phyloP scores from a whole-genome alignment of 2,888 invertebrate genomes.

The Caenorhabditis sinica region DNA sequence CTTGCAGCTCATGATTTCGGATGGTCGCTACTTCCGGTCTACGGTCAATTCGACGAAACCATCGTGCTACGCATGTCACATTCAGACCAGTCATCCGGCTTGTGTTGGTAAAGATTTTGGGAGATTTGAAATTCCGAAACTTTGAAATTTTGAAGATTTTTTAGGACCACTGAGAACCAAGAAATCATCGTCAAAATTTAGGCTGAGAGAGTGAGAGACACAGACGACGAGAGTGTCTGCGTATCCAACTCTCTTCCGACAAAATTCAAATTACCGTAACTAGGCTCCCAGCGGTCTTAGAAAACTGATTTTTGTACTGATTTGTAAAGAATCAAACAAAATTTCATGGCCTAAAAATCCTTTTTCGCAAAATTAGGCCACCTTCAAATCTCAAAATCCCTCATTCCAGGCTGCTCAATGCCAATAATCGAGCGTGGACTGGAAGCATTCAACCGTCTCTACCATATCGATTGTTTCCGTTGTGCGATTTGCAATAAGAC shows the following conservation, averaged over 20 bases:
- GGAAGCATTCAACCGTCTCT: constrained; percentile 32
- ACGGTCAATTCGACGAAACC: constrained; percentile 9
- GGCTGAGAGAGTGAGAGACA: too few relatives aligned
- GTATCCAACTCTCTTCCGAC: too few relatives aligned
- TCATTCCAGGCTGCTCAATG: constrained; percentile 34
- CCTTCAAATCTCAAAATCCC: not conserved
- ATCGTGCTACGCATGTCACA: constrained; percentile 55
- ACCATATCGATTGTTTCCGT: constrained; percentile 55
- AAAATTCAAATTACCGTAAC: too few relatives aligned
- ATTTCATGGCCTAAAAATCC: too few relatives aligned
- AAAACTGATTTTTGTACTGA: too few relatives aligned
- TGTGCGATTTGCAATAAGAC: constrained; percentile 44
- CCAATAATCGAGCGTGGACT: constrained; percentile 42
- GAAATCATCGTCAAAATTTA: too few relatives aligned
- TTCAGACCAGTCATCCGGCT: constrained; percentile 47
- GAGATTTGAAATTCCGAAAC: not conserved
- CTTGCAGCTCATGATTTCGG: constrained; percentile 41
- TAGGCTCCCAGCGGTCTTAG: too few relatives aligned
- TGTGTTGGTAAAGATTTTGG: constrained; percentile 29
- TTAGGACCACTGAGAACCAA: too few relatives aligned
- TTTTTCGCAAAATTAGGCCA: not conserved
- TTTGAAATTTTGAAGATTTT: too few relatives aligned
- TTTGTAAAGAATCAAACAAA: too few relatives aligned
- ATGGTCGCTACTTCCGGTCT: constrained; percentile 35
- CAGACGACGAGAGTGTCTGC: too few relatives aligned